Evolutionary conservation across 2,888 invertebrate genomes (phyloP), one percentile per base, ranked within the genome.

Genomic region (Pseudococcus longispinus): DNA sequence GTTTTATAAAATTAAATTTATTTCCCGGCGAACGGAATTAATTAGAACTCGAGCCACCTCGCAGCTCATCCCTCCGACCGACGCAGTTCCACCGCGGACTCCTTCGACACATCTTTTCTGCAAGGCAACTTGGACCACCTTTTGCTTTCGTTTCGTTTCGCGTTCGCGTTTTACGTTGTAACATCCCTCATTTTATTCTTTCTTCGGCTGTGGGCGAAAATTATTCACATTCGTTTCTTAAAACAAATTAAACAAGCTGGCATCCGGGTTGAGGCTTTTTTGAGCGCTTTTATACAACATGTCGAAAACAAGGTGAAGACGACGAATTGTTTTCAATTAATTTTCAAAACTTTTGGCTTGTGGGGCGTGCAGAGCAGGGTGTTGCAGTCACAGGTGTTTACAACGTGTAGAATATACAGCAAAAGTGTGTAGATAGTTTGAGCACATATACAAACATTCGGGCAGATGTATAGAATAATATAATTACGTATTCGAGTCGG

Each of bases 1-100:
- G 83, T 83, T 83, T 83, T 83, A 55, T 83, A 32, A 83, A 83
- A 83, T 83, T 83, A 83, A 83, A 83, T 83, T 82, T 82, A 82
- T 83, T 83, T 51, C 15, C 51, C 83, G 51, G 55, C 83, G 26
- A 83, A 83, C 55, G 83, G 55, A 83, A 83, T 83, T 83, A 83
- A 83, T 83, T 83, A 83, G 83, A 83, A 55, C 46, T 51, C 11
- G 23, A 51, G 23, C 46, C 44, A 83, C 83, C 37, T 37, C 74
- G 15, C n/a, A 13, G 44, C 51, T 51, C 51, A 15, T 51, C 37
- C 37, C 13, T 37, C 8, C 32, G 6, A 65, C 65, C 65, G 26
- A n/a, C n/a, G n/a, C n/a, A n/a, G n/a, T 65, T 2, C n/a, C n/a
- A 0, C 51, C 8, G n/a, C 46, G 1, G 46, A 15, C 13, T 46